A percentile compares a stretch with the other conserved stretches of the same genome.
Conservation (phyloP, 2,113 vertebrate genomes). For the Microcebus lehilahytsara region DNA sequence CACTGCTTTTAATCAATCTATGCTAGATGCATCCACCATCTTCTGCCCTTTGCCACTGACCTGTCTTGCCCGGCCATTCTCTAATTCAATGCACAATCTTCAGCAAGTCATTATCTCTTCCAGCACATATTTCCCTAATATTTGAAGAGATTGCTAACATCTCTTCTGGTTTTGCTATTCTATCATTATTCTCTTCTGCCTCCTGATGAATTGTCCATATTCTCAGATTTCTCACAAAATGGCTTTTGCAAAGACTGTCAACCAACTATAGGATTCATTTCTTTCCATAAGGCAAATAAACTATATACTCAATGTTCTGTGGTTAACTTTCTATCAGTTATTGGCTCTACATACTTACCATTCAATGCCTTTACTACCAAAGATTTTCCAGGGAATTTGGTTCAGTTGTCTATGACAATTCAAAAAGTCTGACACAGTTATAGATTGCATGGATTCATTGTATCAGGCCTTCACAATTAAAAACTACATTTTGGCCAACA, state of each 20-base stretch:
- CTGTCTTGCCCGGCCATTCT: background rate
- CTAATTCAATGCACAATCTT: background rate
- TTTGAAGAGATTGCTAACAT: background rate
- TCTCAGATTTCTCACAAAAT: background rate
- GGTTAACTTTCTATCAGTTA: background rate
- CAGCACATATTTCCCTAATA: background rate
- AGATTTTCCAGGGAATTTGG: conserved; percentile 6
- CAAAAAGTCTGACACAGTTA: background rate
- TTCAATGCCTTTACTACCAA: background rate
- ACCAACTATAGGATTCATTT: background rate
- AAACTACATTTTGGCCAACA: conserved; percentile 13
- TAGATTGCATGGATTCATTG: background rate
- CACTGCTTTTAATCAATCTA: background rate
- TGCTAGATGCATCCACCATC: background rate
- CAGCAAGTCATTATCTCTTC: background rate
- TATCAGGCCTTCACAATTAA: background rate
- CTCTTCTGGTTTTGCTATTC: background rate
- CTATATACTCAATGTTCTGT: background rate
- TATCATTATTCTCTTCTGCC: background rate
- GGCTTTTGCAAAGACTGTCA: background rate
- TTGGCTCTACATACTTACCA: background rate
- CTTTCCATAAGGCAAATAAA: background rate
- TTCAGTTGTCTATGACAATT: background rate
- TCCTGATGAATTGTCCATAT: background rate
- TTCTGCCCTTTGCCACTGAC: background rate